These are phyloP conservation scores for Mesoclemmys tuberculata DNA, from an alignment of 2,113 vertebrate species.

Conservation along the genomic window DNA sequence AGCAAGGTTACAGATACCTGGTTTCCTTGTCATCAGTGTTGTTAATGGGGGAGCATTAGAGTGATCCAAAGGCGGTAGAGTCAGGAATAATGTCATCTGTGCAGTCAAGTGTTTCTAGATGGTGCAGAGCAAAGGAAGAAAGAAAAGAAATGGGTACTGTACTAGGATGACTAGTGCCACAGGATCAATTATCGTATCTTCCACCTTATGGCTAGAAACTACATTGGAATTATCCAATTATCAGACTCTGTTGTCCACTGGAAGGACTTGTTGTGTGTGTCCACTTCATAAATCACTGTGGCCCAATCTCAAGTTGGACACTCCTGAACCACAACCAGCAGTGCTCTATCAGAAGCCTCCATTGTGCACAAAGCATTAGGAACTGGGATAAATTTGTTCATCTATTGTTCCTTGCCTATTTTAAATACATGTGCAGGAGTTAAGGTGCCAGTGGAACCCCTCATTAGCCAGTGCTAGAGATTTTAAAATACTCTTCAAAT, in stretches of 20 bases:
- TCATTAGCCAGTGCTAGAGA: not conserved
- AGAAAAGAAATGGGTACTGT: not conserved
- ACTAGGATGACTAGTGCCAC: not conserved
- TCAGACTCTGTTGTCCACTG: not conserved
- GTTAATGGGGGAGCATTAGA: rapidly evolving
- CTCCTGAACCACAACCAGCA: not conserved
- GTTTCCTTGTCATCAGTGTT: not conserved
- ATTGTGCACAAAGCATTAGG: rapidly evolving
- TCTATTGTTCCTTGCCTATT: not conserved
- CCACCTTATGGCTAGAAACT: not conserved
- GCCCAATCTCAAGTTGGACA: not conserved
- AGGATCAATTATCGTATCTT: rapidly evolving
- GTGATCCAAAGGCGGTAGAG: not conserved
- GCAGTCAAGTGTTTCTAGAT: not conserved
- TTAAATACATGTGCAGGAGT: not conserved
- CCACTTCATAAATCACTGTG: rapidly evolving
- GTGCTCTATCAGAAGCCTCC: not conserved
- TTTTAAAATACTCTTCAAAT: not conserved
- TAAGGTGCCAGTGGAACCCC: not conserved
- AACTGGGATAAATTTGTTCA: not conserved
- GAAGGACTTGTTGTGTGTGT: not conserved
- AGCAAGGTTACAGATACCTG: not conserved
- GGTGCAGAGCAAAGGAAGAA: not conserved
- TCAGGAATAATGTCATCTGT: not conserved
- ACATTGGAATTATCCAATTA: not conserved